phyloP scores from a whole-genome alignment of 2,113 vertebrate species.

The Alligator sinensis region DNA sequence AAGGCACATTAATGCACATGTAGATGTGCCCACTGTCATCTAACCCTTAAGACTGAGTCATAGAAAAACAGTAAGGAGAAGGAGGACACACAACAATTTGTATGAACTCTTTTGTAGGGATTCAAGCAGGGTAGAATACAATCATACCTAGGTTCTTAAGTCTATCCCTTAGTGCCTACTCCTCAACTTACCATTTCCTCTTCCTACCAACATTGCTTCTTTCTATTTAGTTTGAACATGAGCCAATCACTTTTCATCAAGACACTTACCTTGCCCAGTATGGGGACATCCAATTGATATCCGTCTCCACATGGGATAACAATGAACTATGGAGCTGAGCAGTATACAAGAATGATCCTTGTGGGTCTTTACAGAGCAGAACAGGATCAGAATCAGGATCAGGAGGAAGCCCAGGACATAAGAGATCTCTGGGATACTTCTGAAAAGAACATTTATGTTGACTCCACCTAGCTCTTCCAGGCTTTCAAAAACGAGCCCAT shows the following conservation, averaged over 20 bases:
- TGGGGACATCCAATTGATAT: not conserved
- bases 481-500: too few relatives aligned
- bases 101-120: too few relatives aligned
- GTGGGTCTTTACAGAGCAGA: not conserved
- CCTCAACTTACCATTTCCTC: not conserved
- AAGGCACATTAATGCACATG: too few relatives aligned
- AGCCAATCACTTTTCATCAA: not conserved
- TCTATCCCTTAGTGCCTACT: not conserved
- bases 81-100: too few relatives aligned
- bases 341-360: not conserved
- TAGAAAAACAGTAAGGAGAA: too few relatives aligned
- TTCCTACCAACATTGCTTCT: not conserved
- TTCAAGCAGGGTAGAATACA: too few relatives aligned
- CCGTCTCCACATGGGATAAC: not conserved
- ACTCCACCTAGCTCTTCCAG: too few relatives aligned
- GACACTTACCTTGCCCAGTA: not conserved
- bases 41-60: too few relatives aligned
- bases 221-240: not conserved
- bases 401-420: not conserved
- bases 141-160: too few relatives aligned
- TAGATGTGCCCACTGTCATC: too few relatives aligned
- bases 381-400: not conserved
- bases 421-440: not conserved
- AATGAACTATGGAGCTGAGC: not conserved
- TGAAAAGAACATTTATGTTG: too few relatives aligned